A percentile compares a stretch with the other conserved stretches of the same genome.
These are phyloP conservation scores for Acleris laterana DNA, from an alignment of 2,888 invertebrate genomes.

Conservation along the genomic window DNA sequence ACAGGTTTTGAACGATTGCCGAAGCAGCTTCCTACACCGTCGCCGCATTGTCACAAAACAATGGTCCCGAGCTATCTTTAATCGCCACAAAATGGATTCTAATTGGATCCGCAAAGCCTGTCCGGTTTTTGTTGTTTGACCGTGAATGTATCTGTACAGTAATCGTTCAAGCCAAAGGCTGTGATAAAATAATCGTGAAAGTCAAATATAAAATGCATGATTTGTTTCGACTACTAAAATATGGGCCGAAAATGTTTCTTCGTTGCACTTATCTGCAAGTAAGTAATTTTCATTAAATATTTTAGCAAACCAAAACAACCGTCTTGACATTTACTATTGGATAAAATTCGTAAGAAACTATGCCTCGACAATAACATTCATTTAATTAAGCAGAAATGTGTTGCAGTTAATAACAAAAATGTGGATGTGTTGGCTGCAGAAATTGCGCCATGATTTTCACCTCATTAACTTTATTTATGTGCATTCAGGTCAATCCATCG, in stretches of 20 bases:
- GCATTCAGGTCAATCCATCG: slow-evolving; percentile 67
- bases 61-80: slow-evolving; percentile 75
- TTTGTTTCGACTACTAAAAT: slow-evolving; percentile 20
- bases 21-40: slow-evolving; percentile 62
- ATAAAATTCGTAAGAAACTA: slow-evolving; percentile 22
- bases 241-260: no score
- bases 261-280: no score
- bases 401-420: slow-evolving; percentile 49
- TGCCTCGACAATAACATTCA: slow-evolving; percentile 37
- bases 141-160: slow-evolving; percentile 43
- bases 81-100: slow-evolving; percentile 77
- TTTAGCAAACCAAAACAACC: neutral
- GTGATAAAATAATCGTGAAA: slow-evolving; percentile 51
- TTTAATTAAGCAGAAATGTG: slow-evolving; percentile 55
- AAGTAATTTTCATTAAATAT: neutral
- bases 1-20: slow-evolving; percentile 78
- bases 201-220: slow-evolving; percentile 26
- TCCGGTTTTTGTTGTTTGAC: slow-evolving; percentile 52
- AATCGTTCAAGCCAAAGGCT: slow-evolving; percentile 54
- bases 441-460: slow-evolving; percentile 64
- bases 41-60: slow-evolving; percentile 74
- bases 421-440: slow-evolving; percentile 42
- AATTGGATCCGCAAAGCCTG: slow-evolving; percentile 77
- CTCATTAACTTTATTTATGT: slow-evolving; percentile 77
- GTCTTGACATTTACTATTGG: neutral